Base-by-base conservation (phyloP, 2,888 invertebrate species). In the Cyrtodaria siliqua region DNA sequence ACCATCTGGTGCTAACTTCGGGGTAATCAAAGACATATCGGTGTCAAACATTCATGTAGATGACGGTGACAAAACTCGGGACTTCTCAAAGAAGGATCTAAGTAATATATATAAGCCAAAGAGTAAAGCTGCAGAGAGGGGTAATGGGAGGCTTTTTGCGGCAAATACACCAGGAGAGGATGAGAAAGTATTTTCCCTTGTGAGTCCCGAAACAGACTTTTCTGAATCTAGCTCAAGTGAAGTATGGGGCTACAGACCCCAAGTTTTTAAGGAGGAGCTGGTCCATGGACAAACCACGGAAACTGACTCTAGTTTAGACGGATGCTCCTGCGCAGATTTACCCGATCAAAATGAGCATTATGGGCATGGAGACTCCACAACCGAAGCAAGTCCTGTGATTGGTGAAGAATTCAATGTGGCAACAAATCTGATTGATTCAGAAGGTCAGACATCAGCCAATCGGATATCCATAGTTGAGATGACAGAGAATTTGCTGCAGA, bases 11-110 rank as follows among this genome's bases (percentile, higher is more conserved):
- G 71, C 55, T 61, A 70, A 66, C 52, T 92, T 92, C 83, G 92
- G 92, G 16, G 75, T 89, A 4, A 92, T 92, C 40, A 92, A 92
- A 76, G 91, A 92, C 70, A 76, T 92, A 16, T 90, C 90, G n/a
- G 90, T 92, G 24, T 88, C 89, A 12, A 92, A 92, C 79, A 91
- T 92, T 52, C 85, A 89, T 62, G 67, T 90, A 6, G 82, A 69
- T 24, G 91, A 91, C 40, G 77, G 78, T 2, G 91, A 92, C 69
- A 92, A 92, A 69, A 91, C 90, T 8, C 87, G 85, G 66, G 86
- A 88, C 33, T 92, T 92, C 79, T 79, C 84, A 18, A 80, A 79
- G 53, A 92, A 92, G 74, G 88, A 89, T 69, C 74, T 90, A 8
- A 83, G 77, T 26, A 61, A 82, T 40, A 68, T 89, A 20, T 76